A percentile compares a stretch with the other conserved stretches of the same genome.
phyloP scores from a whole-genome alignment of 2,797 vertebrate species.

The Luscinia luscinia region DNA sequence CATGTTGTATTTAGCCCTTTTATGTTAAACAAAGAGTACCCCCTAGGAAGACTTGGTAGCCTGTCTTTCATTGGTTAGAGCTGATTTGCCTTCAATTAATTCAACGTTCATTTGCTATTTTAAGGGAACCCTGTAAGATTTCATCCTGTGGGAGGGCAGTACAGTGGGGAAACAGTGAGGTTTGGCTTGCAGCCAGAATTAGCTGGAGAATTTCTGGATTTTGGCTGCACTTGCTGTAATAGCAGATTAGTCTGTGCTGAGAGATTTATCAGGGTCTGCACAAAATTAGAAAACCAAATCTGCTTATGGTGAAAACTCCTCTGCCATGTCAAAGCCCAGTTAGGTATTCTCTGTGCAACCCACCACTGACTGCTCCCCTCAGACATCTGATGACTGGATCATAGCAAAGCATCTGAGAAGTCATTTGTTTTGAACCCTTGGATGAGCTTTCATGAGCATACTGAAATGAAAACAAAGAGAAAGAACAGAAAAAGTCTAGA shows the following conservation, averaged over 20 bases:
- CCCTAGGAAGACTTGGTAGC: not conserved
- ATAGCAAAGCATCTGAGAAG: not conserved
- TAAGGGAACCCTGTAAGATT: not conserved
- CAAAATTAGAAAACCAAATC: slow-evolving; percentile 40
- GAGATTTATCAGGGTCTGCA: slow-evolving; percentile 1
- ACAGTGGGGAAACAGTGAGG: not conserved
- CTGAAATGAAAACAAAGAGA: not conserved
- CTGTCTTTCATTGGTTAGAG: not conserved
- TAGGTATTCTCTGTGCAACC: not conserved
- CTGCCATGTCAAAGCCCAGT: not conserved
- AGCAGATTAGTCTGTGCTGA: not conserved
- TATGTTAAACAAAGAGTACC: not conserved
- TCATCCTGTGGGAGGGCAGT: not conserved
- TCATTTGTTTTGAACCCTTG: not conserved
- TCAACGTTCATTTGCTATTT: slow-evolving; percentile 31
- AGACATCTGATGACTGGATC: not conserved
- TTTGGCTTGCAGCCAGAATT: slow-evolving; percentile 25
- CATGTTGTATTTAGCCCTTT: not conserved
- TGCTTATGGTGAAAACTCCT: not conserved
- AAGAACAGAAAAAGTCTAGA: not conserved
- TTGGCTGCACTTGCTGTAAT: slow-evolving; percentile 21
- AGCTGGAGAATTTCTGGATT: slow-evolving; percentile 29
- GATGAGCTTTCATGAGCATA: not conserved
- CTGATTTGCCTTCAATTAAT: not conserved
- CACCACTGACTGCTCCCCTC: not conserved